Evolutionary conservation across 2,888 invertebrate genomes (phyloP).

Genomic region (Cephus spinipes): DNA sequence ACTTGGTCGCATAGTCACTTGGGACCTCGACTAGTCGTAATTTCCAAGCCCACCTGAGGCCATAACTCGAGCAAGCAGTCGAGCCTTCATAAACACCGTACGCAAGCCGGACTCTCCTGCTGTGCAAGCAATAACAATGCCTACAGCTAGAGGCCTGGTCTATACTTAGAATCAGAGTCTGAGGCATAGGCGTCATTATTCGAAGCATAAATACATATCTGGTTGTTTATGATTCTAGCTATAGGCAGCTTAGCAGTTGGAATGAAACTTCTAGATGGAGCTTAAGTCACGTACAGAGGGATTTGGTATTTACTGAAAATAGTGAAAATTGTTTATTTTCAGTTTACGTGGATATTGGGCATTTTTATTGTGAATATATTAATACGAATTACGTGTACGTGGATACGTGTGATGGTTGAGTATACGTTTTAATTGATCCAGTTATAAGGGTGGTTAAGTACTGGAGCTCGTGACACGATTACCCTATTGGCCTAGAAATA

Average conservation of each 20-base stretch:
- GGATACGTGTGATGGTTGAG: not conserved
- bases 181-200: not conserved
- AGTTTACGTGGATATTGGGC: not conserved
- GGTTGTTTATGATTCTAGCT: not conserved
- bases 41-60: constrained; percentile 53
- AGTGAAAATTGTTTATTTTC: not conserved
- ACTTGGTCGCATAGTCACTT: constrained; percentile 37
- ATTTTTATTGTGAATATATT: not conserved
- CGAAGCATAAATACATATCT: not conserved
- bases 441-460: not conserved
- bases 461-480: constrained; percentile 17
- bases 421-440: not conserved
- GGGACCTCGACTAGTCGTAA: constrained; percentile 45
- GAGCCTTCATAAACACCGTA: constrained; percentile 56
- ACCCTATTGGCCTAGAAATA: constrained; percentile 22
- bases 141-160: constrained; percentile 42
- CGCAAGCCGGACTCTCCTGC: constrained; percentile 48
- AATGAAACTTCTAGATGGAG: not conserved
- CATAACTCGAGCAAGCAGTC: constrained; percentile 49
- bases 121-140: constrained; percentile 61
- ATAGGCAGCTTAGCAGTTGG: not conserved
- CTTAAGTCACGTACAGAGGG: not conserved
- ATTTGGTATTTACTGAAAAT: not conserved
- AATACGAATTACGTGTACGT: not conserved
- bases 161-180: constrained; percentile 45